Conservation (phyloP, 2,113 vertebrate genomes). For the Nerophis lumbriciformis region DNA sequence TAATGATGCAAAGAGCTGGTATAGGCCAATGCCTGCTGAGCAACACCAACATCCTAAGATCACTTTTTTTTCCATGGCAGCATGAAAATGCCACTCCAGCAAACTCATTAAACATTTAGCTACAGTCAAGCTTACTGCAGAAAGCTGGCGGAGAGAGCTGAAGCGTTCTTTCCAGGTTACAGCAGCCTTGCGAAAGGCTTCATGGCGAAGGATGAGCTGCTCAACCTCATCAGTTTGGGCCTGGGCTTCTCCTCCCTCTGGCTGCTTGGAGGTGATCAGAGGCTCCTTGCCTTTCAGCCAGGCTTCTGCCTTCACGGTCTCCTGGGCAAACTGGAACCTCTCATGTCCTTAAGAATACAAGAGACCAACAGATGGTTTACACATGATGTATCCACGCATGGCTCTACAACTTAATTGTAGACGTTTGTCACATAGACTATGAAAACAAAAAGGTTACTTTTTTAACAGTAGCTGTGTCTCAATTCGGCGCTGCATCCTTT, state of each 20-base stretch:
- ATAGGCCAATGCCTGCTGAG: constrained; percentile 36
- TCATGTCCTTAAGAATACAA: constrained; percentile 75
- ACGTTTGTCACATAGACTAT: neutral
- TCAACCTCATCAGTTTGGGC: constrained; percentile 85
- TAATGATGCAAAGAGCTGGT: constrained; percentile 31
- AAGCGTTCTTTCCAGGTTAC: constrained; percentile 90
- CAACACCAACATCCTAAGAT: constrained; percentile 33
- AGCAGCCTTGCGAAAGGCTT: constrained; percentile 87
- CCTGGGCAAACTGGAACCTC: constrained; percentile 80
- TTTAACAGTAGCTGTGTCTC: neutral
- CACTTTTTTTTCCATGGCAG: constrained; percentile 32
- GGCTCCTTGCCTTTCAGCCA: constrained; percentile 89
- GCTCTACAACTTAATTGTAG: neutral
- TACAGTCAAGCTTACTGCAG: constrained; percentile 66
- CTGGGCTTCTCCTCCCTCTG: constrained; percentile 71
- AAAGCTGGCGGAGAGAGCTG: constrained; percentile 83
- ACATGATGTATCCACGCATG: neutral
- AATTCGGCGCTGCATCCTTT: too few species aligned
- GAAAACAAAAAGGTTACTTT: constrained; percentile 4
- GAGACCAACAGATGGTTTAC: constrained; percentile 21
- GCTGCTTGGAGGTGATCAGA: constrained; percentile 62
- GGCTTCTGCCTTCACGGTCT: constrained; percentile 79
- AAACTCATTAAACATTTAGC: constrained; percentile 54
- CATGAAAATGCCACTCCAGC: constrained; percentile 42
- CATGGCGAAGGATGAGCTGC: constrained; percentile 88